Evolutionary conservation across 2,888 invertebrate genomes (phyloP), one percentile per base, ranked within the genome.

Genomic region (Tigriopus californicus): DNA sequence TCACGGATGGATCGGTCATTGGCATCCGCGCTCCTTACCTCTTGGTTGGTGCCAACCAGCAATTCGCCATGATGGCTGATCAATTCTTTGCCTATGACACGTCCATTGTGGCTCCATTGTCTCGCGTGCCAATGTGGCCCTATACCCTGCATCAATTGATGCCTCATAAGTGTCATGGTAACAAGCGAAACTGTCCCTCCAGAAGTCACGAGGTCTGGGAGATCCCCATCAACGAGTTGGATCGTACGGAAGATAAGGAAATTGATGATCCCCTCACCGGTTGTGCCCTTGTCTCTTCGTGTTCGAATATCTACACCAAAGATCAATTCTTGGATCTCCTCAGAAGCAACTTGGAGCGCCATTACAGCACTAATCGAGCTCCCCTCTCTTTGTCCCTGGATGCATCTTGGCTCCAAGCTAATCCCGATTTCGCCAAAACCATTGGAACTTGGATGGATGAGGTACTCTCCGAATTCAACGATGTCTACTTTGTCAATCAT

Each of bases 141-240:
- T 92, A 92, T 73, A 92, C 92, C 0, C 76, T 94, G 53, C 91
- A 92, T 72, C 88, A 83, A 73, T 87, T 87, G 74, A 87, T 90
- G 67, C 82, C 90, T 1, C 89, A 90, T 69, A 89, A 89, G 71
- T 90, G 90, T 61, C 56, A 64, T 53, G 65, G 65, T 73, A 88
- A 88, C 72, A 83, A 88, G 54, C 87, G 85, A 61, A 87, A 87
- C n/a, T 90, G 90, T 64, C 90, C 90, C 0, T 82, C 84, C 1
- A 85, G 82, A 71, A 82, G 83, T 2, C 90, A 89, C 76, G 86
- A 86, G 69, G 88, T 69, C 5, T 69, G 69, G 69, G 69, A 69
- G 58, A 67, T 69, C 64, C 67, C 67, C 24, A 66, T 69, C 65
- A 69, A 69, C 60, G 68, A 69, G 57, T 61, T 69, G 61, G 68